Base-by-base conservation (phyloP, 2,113 vertebrate species). In the Chitala chitala region DNA sequence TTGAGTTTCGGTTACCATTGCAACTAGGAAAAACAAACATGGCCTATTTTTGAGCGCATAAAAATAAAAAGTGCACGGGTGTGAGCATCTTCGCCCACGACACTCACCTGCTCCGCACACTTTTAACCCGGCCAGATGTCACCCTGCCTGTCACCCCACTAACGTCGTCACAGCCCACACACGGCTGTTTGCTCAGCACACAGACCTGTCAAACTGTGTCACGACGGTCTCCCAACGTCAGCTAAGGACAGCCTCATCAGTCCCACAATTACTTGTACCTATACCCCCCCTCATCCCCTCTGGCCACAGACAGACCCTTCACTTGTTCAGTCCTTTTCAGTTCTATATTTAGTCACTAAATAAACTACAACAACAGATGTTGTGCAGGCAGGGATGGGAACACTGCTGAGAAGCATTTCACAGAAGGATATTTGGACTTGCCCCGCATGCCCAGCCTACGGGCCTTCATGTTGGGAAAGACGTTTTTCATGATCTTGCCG, bases 381-480 rank as follows among this genome's bases (percentile, higher is more conserved):
- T 91, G 44, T 50, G 66, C 59, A 69, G 79, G 74, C 70, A 75
- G 81, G 80, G 81, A n/a, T n/a, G n/a, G 74, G 72, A 82, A 78
- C 44, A 15, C 31, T n/a, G n/a, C n/a, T 69, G 74, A 86, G 84
- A 84, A 87, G 72, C 1, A 2, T 84, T 90, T 78, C 85, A 87
- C 75, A 77, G 84, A 98, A 99, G 96, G 97, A 99, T 99, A 99
- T 99, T 98, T 99, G 70, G 97, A 99, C 95, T 99, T 98, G 86
- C 97, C 97, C 89, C 97, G 94, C 84, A 96, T 99, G 91, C 97
- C 97, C 76, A 99, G 93, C 78, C 97, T 95, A 77, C 97, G 95
- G 15, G 97, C 97, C 90, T 99, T 99, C 97, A 99, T 99, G 87
- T 98, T 99, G 51, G 97, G 97, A 91, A 99, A 99, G 80, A 99